Percentiles rank a stretch among this genome's conserved stretches.
Evolutionary conservation across 2,113 vertebrate species (phyloP).

Genomic region (Hyla sarda): DNA sequence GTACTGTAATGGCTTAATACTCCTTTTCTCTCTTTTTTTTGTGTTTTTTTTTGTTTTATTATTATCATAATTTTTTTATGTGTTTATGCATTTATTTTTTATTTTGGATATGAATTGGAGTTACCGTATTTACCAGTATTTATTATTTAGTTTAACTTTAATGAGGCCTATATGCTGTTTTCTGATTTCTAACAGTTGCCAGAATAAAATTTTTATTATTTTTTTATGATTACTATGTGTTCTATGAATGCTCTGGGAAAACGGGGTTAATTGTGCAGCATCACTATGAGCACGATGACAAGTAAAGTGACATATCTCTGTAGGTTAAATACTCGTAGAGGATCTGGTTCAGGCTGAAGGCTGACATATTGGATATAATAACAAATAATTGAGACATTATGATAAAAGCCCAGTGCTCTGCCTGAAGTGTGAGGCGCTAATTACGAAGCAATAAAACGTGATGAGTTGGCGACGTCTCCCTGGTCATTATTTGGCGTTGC

Average conservation of each 20-base stretch:
- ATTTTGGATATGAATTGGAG: no score
- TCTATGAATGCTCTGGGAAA: background rate
- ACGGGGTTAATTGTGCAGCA: background rate
- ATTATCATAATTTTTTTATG: no score
- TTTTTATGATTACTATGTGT: no score
- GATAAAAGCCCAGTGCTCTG: conserved; percentile 40
- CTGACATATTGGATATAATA: conserved; percentile 49
- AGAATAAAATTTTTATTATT: no score
- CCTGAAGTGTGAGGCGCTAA: conserved; percentile 47
- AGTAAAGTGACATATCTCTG: background rate
- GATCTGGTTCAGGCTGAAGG: conserved; percentile 11
- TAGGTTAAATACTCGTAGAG: background rate
- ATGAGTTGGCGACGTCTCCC: conserved; percentile 45
- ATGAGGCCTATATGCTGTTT: no score
- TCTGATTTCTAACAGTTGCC: no score
- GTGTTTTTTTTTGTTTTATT: no score
- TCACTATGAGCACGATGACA: background rate
- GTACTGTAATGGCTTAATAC: no score
- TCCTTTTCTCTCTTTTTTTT: no score
- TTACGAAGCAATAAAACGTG: conserved; percentile 54
- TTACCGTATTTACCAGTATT: no score
- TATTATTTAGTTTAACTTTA: no score
- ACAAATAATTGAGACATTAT: conserved; percentile 50
- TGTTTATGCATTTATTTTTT: no score
- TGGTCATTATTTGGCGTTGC: conserved; percentile 48